Base-by-base conservation (phyloP, 1,140 invertebrate genomes). In the Rhagoletis pomonella region DNA sequence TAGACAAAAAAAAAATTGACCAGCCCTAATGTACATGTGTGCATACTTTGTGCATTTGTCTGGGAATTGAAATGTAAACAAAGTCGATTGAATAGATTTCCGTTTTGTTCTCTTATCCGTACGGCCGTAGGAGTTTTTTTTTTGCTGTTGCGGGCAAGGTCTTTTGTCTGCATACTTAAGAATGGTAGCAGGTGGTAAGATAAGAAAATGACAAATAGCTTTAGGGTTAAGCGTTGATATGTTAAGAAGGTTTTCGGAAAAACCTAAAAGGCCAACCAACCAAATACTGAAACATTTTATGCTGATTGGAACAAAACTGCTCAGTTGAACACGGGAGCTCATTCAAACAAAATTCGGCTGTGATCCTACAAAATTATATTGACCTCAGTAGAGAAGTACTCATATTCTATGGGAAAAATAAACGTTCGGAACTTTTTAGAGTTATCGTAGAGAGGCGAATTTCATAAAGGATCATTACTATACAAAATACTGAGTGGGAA, bases 291-390 rank as follows among this genome's bases (percentile, higher is more conserved):
- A 81, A 81, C 55, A 81, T 81, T 81, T 81, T 42, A 42, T 81
- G 42, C 73, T 81, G 73, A 81, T 81, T 81, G 55, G 73, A 81
- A 81, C 73, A 81, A 81, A n/a, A n/a, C n/a, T n/a, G n/a, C n/a
- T n/a, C n/a, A n/a, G n/a, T n/a, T n/a, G n/a, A n/a, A n/a, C n/a
- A n/a, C n/a, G n/a, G n/a, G n/a, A n/a, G n/a, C n/a, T n/a, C n/a
- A n/a, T n/a, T n/a, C n/a, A n/a, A n/a, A n/a, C n/a, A n/a, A n/a
- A n/a, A n/a, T n/a, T n/a, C n/a, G n/a, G n/a, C n/a, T n/a, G n/a
- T n/a, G n/a, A n/a, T n/a, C n/a, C n/a, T n/a, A n/a, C n/a, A n/a
- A n/a, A n/a, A n/a, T n/a, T n/a, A n/a, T n/a, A n/a, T n/a, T n/a
- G n/a, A n/a, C n/a, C n/a, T n/a, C n/a, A n/a, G n/a, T n/a, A n/a